Evolutionary conservation across 1,140 invertebrate species (phyloP).

Genomic region (Bombus waltoni): DNA sequence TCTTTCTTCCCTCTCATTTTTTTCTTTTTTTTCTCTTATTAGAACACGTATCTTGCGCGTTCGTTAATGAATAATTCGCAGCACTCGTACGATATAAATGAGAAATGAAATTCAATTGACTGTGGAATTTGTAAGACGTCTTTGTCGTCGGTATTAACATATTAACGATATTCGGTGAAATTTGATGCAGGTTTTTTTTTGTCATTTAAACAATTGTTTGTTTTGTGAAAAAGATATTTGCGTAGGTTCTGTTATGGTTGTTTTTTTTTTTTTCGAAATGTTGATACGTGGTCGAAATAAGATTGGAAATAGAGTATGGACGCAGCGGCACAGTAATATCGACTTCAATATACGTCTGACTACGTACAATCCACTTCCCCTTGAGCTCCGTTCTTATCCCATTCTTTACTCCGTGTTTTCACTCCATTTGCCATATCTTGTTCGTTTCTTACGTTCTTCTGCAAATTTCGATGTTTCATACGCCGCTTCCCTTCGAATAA

Average conservation of each 20-base stretch:
- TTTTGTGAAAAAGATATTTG: not conserved
- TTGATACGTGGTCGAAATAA: not conserved
- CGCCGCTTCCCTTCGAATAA: rapidly evolving
- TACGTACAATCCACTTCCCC: not conserved
- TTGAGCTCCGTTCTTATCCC: not conserved
- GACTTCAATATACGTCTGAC: slow-evolving; percentile 2
- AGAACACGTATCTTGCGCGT: not conserved
- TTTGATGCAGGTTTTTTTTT: not conserved
- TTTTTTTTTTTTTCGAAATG: too few species aligned
- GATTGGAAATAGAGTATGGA: not conserved
- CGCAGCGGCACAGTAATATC: not conserved
- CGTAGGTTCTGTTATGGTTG: not conserved
- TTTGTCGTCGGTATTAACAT: not conserved
- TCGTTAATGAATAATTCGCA: not conserved
- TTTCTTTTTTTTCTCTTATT: not conserved
- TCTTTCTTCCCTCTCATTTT: not conserved
- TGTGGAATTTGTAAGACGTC: not conserved
- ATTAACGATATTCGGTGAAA: not conserved
- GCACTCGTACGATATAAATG: not conserved
- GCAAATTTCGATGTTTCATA: not conserved
- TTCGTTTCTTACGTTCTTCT: not conserved
- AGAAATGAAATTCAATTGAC: not conserved
- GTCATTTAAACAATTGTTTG: not conserved
- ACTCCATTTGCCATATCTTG: not conserved
- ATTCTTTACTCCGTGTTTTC: not conserved